Evolutionary conservation across 2,113 vertebrate species (phyloP).

Genomic region (Tinamus guttatus): DNA sequence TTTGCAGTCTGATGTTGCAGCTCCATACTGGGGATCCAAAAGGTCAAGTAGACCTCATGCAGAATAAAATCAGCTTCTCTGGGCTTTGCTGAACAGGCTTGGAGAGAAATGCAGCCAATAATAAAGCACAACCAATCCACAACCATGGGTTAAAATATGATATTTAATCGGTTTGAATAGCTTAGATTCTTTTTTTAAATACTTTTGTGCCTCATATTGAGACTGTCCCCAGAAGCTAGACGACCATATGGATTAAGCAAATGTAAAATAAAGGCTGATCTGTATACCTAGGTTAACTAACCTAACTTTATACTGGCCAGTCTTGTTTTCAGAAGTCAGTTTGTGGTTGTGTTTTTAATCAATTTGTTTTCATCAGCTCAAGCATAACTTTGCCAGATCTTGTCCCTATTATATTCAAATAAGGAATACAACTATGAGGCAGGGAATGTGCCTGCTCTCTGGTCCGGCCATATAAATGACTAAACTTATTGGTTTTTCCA

Average conservation of each 20-base stretch:
- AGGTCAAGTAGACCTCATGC: neutral
- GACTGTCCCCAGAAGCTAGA: neutral
- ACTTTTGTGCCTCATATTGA: neutral
- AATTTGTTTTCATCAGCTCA: conserved; percentile 5
- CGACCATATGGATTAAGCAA: neutral
- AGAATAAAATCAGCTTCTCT: neutral
- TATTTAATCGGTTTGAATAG: neutral
- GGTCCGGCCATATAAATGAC: neutral
- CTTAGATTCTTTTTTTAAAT: neutral
- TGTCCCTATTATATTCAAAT: neutral
- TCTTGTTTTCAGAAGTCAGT: neutral
- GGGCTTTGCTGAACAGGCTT: neutral
- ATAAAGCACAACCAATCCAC: neutral
- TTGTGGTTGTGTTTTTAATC: neutral
- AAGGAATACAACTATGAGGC: neutral
- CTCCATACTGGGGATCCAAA: neutral
- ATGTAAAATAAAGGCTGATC: neutral
- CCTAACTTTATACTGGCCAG: conserved; percentile 16
- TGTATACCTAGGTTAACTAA: neutral
- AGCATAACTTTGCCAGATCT: neutral
- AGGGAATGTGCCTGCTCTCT: neutral
- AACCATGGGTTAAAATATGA: neutral
- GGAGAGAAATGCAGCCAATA: neutral
- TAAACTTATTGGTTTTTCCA: neutral
- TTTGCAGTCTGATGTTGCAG: neutral